Conservation (phyloP, 2,113 vertebrate genomes). For the Lucifuga dentata region DNA sequence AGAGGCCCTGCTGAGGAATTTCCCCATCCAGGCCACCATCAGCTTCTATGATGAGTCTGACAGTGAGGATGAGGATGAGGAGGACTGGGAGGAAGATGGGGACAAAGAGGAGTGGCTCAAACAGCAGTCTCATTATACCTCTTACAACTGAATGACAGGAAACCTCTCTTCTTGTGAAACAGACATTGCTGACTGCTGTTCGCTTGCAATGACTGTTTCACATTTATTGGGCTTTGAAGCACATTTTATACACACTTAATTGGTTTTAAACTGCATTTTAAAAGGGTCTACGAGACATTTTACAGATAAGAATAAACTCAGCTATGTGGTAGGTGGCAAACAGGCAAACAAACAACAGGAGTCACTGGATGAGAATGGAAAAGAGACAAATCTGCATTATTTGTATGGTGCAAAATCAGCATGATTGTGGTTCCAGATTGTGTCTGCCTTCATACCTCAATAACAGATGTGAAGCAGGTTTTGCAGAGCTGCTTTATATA, state of each 20-base stretch:
- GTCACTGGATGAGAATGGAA: neutral
- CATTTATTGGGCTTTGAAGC: neutral
- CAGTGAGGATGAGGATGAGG: slow-evolving; percentile 76
- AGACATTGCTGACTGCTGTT: neutral
- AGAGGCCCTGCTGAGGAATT: slow-evolving; percentile 84
- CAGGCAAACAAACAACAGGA: neutral
- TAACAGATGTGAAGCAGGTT: neutral
- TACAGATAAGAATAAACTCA: neutral
- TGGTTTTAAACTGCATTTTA: neutral
- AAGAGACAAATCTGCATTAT: neutral
- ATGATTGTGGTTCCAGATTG: neutral
- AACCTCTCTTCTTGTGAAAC: neutral
- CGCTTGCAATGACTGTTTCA: neutral
- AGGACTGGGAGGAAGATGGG: slow-evolving; percentile 56
- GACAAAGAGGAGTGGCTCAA: slow-evolving; percentile 56
- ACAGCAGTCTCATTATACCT: slow-evolving; percentile 43
- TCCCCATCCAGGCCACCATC: slow-evolving; percentile 90
- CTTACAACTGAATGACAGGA: slow-evolving; percentile 56
- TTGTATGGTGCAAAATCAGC: neutral
- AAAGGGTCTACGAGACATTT: too few relatives aligned
- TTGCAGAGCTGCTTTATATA: too few relatives aligned
- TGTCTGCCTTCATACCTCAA: neutral
- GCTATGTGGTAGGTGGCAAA: neutral
- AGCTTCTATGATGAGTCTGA: slow-evolving; percentile 87
- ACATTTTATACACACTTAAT: neutral